phyloP scores from a whole-genome alignment of 2,888 invertebrate genomes.

The Rhorus exstirpatorius region DNA sequence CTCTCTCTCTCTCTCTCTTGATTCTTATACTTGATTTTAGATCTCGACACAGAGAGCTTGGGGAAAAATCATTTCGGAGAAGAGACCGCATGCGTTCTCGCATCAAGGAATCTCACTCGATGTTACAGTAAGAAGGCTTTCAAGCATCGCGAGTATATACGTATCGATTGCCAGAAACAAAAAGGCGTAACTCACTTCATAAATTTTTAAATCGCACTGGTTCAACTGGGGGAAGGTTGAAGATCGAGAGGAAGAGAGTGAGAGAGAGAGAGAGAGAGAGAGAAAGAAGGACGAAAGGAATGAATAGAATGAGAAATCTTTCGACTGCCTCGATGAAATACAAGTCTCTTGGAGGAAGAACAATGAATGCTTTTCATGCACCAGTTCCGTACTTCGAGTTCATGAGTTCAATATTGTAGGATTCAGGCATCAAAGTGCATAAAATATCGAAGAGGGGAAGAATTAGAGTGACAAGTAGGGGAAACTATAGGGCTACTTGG shows the following conservation, averaged over 20 bases:
- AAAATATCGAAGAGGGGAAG: neutral
- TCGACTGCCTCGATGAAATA: slow-evolving; percentile 33
- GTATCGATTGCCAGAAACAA: neutral
- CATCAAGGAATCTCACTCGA: neutral
- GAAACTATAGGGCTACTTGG: neutral
- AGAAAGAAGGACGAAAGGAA: slow-evolving; percentile 3
- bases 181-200: too few relatives aligned
- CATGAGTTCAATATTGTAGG: slow-evolving; percentile 1
- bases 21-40: slow-evolving; percentile 79
- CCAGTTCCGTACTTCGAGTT: slow-evolving; percentile 28
- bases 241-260: too few relatives aligned
- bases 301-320: slow-evolving; percentile 10
- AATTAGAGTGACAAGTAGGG: neutral
- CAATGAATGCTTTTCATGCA: slow-evolving; percentile 45
- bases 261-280: slow-evolving; percentile 1
- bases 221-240: slow-evolving; percentile 43
- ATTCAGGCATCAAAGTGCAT: neutral
- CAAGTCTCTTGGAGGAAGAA: slow-evolving; percentile 29
- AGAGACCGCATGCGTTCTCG: slow-evolving; percentile 28
- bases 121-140: slow-evolving; percentile 12
- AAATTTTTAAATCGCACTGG: slow-evolving; percentile 62
- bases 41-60: slow-evolving; percentile 68
- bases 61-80: neutral
- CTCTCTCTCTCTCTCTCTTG: slow-evolving; percentile 4
- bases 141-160: slow-evolving; percentile 8